Conservation (phyloP, 1,140 invertebrate species). For the Leptopilina boulardi region DNA sequence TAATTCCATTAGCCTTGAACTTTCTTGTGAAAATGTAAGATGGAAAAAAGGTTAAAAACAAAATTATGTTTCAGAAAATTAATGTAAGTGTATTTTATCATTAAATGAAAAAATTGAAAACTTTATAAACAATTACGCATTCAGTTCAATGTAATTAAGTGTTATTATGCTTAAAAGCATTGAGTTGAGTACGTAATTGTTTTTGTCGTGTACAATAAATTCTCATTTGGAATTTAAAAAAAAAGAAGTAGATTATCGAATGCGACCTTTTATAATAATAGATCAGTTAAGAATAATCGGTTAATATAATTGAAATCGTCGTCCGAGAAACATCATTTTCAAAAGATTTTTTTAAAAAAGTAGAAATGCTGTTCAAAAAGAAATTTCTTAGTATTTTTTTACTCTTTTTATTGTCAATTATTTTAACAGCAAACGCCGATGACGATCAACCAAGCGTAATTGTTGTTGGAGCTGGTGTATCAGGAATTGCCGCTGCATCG, state of each 20-base stretch:
- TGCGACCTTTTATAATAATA: neutral
- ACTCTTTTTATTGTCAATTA: neutral
- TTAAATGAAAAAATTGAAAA: no score
- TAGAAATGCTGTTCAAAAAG: neutral
- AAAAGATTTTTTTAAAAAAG: neutral
- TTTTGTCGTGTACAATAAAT: neutral
- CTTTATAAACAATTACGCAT: no score
- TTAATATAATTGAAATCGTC: neutral
- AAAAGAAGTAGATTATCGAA: neutral
- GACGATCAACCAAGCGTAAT: slow-evolving; percentile 63
- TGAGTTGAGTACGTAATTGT: neutral
- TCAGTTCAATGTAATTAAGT: no score
- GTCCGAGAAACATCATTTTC: neutral
- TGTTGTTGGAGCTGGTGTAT: slow-evolving; percentile 78
- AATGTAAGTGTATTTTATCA: no score
- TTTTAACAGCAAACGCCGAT: neutral
- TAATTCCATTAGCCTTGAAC: no score
- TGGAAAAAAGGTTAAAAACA: no score
- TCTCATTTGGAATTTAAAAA: neutral
- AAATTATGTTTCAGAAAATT: no score
- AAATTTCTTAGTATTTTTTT: neutral
- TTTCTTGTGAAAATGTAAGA: no score
- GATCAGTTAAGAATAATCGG: neutral
- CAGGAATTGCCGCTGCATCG: slow-evolving; percentile 79
- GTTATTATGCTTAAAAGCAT: no score